Evolutionary conservation across 37 sponge, comb jelly and placozoan species (phyloP), one percentile per base, ranked within the genome.

Genomic region (Spongilla lacustris): DNA sequence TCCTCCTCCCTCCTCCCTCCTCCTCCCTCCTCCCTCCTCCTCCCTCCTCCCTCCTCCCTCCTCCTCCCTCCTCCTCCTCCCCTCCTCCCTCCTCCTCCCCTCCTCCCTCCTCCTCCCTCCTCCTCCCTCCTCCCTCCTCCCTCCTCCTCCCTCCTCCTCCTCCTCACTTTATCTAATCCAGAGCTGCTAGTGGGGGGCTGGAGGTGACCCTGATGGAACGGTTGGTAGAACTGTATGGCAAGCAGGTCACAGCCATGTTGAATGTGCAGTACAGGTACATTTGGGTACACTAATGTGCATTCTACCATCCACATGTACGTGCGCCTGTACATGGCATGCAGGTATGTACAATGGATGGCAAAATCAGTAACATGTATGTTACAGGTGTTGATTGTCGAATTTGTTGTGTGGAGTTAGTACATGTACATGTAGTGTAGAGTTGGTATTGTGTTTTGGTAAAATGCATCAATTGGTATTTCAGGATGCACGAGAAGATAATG

Each of bases 401-500:
- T n/a, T n/a, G n/a, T n/a, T 41, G 41, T 41, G 41, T 41, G 41
- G 41, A 41, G 41, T 41, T 3, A n/a, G n/a, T n/a, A n/a, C n/a
- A 41, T 41, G 41, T 41, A 3, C 6, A 41, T 41, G 41, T 41
- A n/a, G n/a, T n/a, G n/a, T n/a, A n/a, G n/a, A n/a, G n/a, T n/a
- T n/a, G n/a, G n/a, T n/a, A n/a, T n/a, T n/a, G n/a, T n/a, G n/a
- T n/a, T n/a, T n/a, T n/a, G n/a, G n/a, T n/a, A n/a, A n/a, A n/a
- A n/a, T n/a, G n/a, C n/a, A n/a, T n/a, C n/a, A n/a, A n/a, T 41
- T 41, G 58, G 58, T 21, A 21, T 29, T 58, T 6, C 73, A 88
- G 98, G 26, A 98, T 98, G 98, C 77, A 98, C 68, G 26, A 48
- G 26, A 27, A 37, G 26, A 98, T 98, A 24, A 95, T 98, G 96